These are phyloP conservation scores for Rhizomys pruinosus DNA, from an alignment of 2,113 vertebrate genomes.

Conservation along the genomic window DNA sequence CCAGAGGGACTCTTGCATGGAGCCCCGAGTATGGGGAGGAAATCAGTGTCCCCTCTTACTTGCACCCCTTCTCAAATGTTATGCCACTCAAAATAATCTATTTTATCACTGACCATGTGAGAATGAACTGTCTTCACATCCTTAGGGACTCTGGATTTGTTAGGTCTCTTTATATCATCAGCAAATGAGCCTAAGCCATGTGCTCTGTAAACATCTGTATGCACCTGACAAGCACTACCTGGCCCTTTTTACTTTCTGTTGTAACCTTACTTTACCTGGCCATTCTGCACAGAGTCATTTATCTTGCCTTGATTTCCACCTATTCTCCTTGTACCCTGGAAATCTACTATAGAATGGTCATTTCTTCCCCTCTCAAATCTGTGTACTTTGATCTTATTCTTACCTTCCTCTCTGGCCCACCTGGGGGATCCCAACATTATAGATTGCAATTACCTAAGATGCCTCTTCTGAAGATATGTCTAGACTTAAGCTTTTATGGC, in stretches of 20 bases:
- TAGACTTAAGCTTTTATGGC: not conserved
- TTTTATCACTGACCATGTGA: not conserved
- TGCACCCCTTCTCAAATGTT: not conserved
- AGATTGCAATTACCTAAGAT: not conserved
- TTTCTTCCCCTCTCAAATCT: not conserved
- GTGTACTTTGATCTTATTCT: not conserved
- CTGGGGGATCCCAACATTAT: not conserved
- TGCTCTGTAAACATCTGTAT: not conserved
- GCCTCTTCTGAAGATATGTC: not conserved
- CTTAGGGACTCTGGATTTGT: not conserved
- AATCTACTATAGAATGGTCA: rapidly evolving
- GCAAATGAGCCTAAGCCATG: not conserved
- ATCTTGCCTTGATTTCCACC: too few relatives aligned
- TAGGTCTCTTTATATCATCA: not conserved
- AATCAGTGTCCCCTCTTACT: not conserved
- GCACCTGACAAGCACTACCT: not conserved
- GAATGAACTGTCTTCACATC: not conserved
- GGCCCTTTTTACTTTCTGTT: not conserved
- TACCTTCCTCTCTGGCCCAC: not conserved
- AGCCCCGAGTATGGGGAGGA: not conserved
- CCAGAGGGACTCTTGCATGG: not conserved
- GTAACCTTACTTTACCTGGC: too few relatives aligned
- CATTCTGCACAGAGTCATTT: not conserved
- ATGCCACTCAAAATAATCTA: not conserved
- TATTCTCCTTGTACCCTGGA: too few relatives aligned